Base-by-base conservation (phyloP, 1,140 invertebrate species). In the Prorops nasuta region DNA sequence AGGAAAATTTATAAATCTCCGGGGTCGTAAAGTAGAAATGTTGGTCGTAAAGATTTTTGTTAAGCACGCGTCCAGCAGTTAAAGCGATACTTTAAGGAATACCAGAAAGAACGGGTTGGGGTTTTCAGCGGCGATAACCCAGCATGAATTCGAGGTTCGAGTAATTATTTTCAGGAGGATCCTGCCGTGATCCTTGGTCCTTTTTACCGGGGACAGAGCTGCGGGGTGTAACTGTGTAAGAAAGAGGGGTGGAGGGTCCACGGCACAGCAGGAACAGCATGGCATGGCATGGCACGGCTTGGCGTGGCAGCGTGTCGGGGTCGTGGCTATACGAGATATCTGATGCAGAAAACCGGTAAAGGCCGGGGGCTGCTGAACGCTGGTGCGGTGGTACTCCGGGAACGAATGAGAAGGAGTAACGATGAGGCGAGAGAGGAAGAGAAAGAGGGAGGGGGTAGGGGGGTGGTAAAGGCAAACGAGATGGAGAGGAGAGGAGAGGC, bases 281-380 rank as follows among this genome's bases (percentile, higher is more conserved):
- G n/a, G n/a, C n/a, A n/a, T n/a, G n/a, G n/a, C n/a, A n/a, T n/a
- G n/a, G 17, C 21, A 21, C 21, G 21, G 39, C 37, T 36, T 32
- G 39, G 20, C 16, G 19, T 19, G 46, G 15, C 32, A 9, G 12
- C 39, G 17, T 47, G 44, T 39, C 59, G 64, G 64, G 70, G 68
- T 71, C 69, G 67, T 72, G 66, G 59, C 56, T 66, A 67, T 54
- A 52, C 60, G 66, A n/a, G n/a, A 67, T 75, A 76, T 75, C 72
- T 74, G 74, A 74, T 76, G 65, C 67, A 72, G 67, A 72, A 70
- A 75, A 74, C 69, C 71, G 72, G 71, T 71, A 71, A 71, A 69
- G 67, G 64, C 67, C 55, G 49, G 32, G 24, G 42, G 52, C 49
- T 31, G 55, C 40, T 36, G 35, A 39, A 18, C 17, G 35, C 35